phyloP scores from a whole-genome alignment of 1,140 invertebrate species.

The Cylas formicarius region DNA sequence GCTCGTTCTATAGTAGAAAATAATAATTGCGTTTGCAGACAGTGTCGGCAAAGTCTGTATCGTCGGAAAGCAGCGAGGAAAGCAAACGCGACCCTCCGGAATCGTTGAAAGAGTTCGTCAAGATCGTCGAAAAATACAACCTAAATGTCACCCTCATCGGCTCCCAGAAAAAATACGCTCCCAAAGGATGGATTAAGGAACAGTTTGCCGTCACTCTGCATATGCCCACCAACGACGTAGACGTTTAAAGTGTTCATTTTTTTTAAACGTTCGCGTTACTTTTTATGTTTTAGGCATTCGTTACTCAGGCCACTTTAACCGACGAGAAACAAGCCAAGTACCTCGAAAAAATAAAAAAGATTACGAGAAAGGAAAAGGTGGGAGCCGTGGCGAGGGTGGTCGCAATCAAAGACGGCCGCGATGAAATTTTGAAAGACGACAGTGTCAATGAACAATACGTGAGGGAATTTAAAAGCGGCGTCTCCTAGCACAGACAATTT shows the following conservation, averaged over 20 bases:
- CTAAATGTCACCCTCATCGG: slow-evolving; percentile 3
- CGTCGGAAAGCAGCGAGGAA: slow-evolving; percentile 1
- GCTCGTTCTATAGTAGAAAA: too few species aligned
- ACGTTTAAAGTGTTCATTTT: too few species aligned
- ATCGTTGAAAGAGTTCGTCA: slow-evolving; percentile 7
- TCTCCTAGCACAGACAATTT: neutral
- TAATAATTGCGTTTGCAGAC: too few species aligned
- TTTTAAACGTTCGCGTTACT: too few species aligned
- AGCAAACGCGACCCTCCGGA: neutral
- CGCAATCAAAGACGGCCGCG: neutral
- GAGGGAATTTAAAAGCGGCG: neutral
- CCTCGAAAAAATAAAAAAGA: neutral
- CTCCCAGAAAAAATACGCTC: neutral
- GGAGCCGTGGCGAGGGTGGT: neutral
- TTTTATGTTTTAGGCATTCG: neutral
- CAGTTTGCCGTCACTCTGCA: neutral
- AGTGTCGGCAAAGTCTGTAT: too few species aligned
- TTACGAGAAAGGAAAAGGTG: neutral
- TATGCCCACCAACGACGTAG: slow-evolving; percentile 3
- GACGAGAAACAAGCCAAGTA: slow-evolving; percentile 1
- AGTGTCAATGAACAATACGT: neutral
- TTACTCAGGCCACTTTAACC: neutral
- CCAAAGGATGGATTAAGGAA: neutral
- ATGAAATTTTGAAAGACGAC: neutral
- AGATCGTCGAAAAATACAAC: slow-evolving; percentile 2